phyloP scores from a whole-genome alignment of 2,113 vertebrate genomes.

The Corapipo altera region DNA sequence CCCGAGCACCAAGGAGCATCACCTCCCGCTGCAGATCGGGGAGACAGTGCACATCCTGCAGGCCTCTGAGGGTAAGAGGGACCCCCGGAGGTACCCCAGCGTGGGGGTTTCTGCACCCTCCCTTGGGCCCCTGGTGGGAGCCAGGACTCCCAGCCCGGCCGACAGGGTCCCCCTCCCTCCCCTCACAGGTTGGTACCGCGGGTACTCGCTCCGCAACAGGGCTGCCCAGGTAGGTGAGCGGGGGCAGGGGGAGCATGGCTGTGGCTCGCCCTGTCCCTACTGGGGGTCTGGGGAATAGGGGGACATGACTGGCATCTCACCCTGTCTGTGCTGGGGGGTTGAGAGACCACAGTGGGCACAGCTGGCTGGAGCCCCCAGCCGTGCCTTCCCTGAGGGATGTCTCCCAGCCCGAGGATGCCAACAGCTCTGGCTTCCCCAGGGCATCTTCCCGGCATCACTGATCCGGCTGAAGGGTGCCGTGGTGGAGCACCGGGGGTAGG shows the following conservation, averaged over 20 bases:
- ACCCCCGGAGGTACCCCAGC: rapidly evolving
- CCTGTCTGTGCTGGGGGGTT: no score
- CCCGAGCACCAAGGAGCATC: slow-evolving; percentile 18
- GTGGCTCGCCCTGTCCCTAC: background rate
- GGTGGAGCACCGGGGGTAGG: slow-evolving; percentile 47
- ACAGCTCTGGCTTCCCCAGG: background rate
- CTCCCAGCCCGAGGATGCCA: background rate
- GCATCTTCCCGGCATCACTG: slow-evolving; percentile 60
- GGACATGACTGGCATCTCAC: rapidly evolving
- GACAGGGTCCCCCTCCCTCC: rapidly evolving
- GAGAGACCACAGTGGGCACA: rapidly evolving
- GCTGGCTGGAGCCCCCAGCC: background rate
- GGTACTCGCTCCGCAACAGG: slow-evolving; percentile 56
- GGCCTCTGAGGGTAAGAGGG: slow-evolving; percentile 30
- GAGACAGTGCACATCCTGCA: slow-evolving; percentile 59
- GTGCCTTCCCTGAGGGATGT: rapidly evolving
- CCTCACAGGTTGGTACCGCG: slow-evolving; percentile 55
- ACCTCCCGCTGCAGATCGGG: slow-evolving; percentile 58
- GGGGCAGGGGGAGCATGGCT: no score
- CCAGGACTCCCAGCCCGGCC: background rate
- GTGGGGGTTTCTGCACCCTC: background rate
- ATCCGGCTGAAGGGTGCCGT: slow-evolving; percentile 30
- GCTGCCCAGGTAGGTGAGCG: slow-evolving; percentile 33
- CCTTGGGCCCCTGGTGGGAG: background rate
- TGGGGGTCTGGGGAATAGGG: background rate